phyloP scores from a whole-genome alignment of 1,140 invertebrate species.

The Chionoecetes opilio region DNA sequence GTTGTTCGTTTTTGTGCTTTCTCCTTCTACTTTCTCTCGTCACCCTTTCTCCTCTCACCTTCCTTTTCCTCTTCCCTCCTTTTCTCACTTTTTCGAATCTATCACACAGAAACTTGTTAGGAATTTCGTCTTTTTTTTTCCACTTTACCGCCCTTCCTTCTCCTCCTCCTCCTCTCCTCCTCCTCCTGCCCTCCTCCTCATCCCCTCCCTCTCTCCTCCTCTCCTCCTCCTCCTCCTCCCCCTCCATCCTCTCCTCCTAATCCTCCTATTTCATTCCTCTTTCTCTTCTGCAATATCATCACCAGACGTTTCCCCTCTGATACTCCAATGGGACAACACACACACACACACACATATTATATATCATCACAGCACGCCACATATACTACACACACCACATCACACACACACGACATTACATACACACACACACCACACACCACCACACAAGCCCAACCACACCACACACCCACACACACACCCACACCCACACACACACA shows the following conservation, averaged over 20 bases:
- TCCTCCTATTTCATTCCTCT: too few relatives aligned
- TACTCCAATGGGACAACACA: neutral
- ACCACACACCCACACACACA: constrained; percentile 23
- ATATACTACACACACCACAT: neutral
- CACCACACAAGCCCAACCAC: neutral
- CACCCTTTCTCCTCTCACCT: neutral
- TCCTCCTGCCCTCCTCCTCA: neutral
- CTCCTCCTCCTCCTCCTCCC: too few relatives aligned
- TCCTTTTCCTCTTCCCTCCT: neutral
- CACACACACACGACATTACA: constrained; percentile 27
- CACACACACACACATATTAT: too few relatives aligned
- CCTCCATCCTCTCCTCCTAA: neutral
- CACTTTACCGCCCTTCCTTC: neutral
- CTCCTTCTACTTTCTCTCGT: neutral
- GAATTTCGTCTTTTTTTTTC: neutral
- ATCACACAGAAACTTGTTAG: constrained; percentile 8
- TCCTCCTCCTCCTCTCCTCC: neutral
- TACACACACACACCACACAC: constrained; percentile 2
- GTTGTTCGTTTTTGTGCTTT: neutral
- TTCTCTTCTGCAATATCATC: too few relatives aligned
- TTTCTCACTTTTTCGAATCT: neutral
- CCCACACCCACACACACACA: neutral
- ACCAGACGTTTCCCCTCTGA: neutral
- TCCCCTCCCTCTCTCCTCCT: neutral
- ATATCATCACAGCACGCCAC: neutral